A percentile compares a stretch with the other conserved stretches of the same genome.
Conservation (phyloP, 2,888 invertebrate species). For the Apoderus coryli region DNA sequence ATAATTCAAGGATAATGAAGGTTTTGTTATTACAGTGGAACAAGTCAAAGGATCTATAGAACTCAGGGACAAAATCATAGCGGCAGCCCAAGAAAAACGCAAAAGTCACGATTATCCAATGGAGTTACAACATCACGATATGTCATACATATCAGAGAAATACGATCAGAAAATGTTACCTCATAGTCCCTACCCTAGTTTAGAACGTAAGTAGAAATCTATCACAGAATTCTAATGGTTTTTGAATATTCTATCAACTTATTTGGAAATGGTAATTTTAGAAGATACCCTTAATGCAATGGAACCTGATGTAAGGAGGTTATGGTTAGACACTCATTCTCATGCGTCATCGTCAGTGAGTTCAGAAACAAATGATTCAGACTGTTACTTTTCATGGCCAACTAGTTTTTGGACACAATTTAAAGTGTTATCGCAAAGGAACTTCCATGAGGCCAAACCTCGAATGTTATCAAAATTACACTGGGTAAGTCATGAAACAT, state of each 20-base stretch:
- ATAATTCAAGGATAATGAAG: no score
- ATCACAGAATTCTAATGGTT: neutral
- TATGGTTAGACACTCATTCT: slow-evolving; percentile 57
- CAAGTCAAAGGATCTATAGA: slow-evolving; percentile 57
- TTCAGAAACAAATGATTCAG: slow-evolving; percentile 42
- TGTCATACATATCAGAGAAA: slow-evolving; percentile 29
- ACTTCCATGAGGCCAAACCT: slow-evolving; percentile 60
- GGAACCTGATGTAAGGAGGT: slow-evolving; percentile 48
- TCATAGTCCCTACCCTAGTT: slow-evolving; percentile 27
- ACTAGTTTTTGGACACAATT: slow-evolving; percentile 71
- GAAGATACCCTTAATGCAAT: slow-evolving; percentile 34
- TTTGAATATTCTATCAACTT: no score
- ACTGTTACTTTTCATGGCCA: slow-evolving; percentile 51
- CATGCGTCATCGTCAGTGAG: slow-evolving; percentile 49
- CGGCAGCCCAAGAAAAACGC: slow-evolving; percentile 47
- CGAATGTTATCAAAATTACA: slow-evolving; percentile 63
- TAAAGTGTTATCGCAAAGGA: slow-evolving; percentile 57
- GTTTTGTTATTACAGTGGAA: no score
- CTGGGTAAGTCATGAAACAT: no score
- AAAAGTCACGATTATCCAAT: slow-evolving; percentile 42
- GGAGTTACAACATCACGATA: slow-evolving; percentile 34
- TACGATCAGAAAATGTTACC: slow-evolving; percentile 25
- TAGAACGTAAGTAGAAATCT: slow-evolving; percentile 28
- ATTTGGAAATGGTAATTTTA: slow-evolving; percentile 22
- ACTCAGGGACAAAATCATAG: slow-evolving; percentile 49